Base-by-base conservation (phyloP, 2,797 vertebrate genomes). In the Sebastes ruberrimus region DNA sequence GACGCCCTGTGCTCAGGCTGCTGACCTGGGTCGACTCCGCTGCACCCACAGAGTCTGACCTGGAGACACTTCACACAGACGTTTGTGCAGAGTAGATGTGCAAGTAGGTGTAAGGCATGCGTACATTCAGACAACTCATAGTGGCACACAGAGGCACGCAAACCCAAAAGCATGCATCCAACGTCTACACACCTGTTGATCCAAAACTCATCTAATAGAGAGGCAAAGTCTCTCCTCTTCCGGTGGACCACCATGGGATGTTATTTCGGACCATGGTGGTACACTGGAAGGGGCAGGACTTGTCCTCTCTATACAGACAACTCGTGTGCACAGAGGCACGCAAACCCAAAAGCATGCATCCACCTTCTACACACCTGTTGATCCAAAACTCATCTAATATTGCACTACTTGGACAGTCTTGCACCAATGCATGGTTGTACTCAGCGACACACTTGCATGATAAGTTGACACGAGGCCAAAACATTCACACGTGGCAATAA, bases 11-110 rank as follows among this genome's bases (percentile, higher is more conserved):
- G 42, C 42, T 66, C 52, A 5, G 80, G 52, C 78, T n/a, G 6
- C 73, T 82, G 69, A 80, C 87, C 74, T 53, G 35, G 32, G 52
- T 57, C 22, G 42, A 76, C 78, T 56, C 59, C 6, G 6, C 63
- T 30, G 63, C 76, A 23, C 72, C 85, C 73, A 73, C 75, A 35
- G 10, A 65, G 68, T 67, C 76, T 61, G 55, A 71, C 77, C 59
- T 18, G 22, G 33, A 80, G 67, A 55, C 35, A 27, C 27, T 3
- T 75, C 9, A 8, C 30, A 32, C 38, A 57, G 64, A 72, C 1
- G n/a, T 81, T 60, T 28, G 30, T 52, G 61, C 30, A 52, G 62
- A 67, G 32, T 10, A 38, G 35, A 59, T 1, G 14, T 55, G 49
- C 55, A 18, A 60, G 68, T 64, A 18, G 78, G 69, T 53, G 60